A percentile compares a stretch with the other conserved stretches of the same genome.
Evolutionary conservation across 2,888 invertebrate species (phyloP).

Genomic region (Elysia crispata): DNA sequence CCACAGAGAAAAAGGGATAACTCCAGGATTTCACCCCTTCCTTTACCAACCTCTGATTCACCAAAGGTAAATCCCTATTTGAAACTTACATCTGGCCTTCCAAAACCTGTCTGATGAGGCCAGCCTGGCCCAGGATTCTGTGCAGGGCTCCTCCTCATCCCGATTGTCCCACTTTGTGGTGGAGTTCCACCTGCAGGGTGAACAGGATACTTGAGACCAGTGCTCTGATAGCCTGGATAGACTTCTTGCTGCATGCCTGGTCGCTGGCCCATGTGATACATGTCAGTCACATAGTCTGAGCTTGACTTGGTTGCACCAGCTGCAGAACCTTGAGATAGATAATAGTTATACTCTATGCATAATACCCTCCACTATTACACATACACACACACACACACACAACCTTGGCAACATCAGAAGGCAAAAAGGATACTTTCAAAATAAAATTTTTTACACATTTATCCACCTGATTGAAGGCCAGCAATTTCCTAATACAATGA

Average conservation of each 20-base stretch:
- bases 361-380: too few species aligned
- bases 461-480: too few species aligned
- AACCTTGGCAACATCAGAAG: too few species aligned
- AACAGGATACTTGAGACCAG: slow-evolving; percentile 65
- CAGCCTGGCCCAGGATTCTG: slow-evolving; percentile 59
- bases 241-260: slow-evolving; percentile 55
- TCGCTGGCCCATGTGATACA: slow-evolving; percentile 53
- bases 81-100: slow-evolving; percentile 61
- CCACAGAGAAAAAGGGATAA: too few species aligned
- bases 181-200: slow-evolving; percentile 60
- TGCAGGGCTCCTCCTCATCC: slow-evolving; percentile 64
- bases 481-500: too few species aligned
- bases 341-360: not conserved
- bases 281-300: slow-evolving; percentile 50
- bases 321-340: slow-evolving; percentile 16
- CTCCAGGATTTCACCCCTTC: too few species aligned
- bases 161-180: slow-evolving; percentile 55
- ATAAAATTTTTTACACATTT: too few species aligned
- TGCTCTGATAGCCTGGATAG: slow-evolving; percentile 60
- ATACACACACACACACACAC: too few species aligned
- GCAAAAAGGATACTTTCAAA: too few species aligned
- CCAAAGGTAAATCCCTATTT: not conserved
- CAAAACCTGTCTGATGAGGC: slow-evolving; percentile 64
- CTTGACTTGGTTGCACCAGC: slow-evolving; percentile 39
- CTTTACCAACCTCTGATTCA: too few species aligned